Conservation (phyloP, 2,113 vertebrate genomes). For the Chrysemys picta region DNA sequence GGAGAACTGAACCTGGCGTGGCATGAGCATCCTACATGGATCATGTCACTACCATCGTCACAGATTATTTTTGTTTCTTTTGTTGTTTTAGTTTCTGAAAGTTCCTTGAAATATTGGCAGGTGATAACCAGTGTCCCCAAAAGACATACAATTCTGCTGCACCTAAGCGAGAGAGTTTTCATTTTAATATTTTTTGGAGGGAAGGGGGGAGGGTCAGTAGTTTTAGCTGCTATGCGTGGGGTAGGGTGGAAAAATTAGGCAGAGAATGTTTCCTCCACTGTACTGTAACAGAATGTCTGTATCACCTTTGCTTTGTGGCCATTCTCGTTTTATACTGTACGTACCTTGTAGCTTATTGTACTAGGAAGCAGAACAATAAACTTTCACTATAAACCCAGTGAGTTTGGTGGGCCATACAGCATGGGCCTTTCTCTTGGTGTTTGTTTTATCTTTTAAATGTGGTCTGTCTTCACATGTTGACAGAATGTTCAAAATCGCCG, state of each 20-base stretch:
- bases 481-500: constrained; percentile 24
- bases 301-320: constrained; percentile 83
- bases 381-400: constrained; percentile 81
- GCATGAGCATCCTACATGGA: constrained; percentile 74
- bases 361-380: constrained; percentile 85
- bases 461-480: constrained; percentile 50
- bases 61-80: constrained; percentile 68
- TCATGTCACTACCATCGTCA: constrained; percentile 78
- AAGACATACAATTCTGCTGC: constrained; percentile 72
- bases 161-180: constrained; percentile 78
- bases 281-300: constrained; percentile 79
- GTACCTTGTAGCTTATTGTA: constrained; percentile 85
- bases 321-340: constrained; percentile 86
- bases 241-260: constrained; percentile 72
- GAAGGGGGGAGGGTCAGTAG: constrained; percentile 70
- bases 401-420: constrained; percentile 70
- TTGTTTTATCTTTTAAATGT: constrained; percentile 68
- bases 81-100: constrained; percentile 76
- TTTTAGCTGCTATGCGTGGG: constrained; percentile 77
- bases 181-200: constrained; percentile 76
- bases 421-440: constrained; percentile 64
- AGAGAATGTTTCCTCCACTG: constrained; percentile 71
- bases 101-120: constrained; percentile 66
- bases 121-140: constrained; percentile 70
- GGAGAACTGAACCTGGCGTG: constrained; percentile 75